Evolutionary conservation across 2,888 invertebrate species (phyloP), one percentile per base, ranked within the genome.

Genomic region (Ectobius pallidus): DNA sequence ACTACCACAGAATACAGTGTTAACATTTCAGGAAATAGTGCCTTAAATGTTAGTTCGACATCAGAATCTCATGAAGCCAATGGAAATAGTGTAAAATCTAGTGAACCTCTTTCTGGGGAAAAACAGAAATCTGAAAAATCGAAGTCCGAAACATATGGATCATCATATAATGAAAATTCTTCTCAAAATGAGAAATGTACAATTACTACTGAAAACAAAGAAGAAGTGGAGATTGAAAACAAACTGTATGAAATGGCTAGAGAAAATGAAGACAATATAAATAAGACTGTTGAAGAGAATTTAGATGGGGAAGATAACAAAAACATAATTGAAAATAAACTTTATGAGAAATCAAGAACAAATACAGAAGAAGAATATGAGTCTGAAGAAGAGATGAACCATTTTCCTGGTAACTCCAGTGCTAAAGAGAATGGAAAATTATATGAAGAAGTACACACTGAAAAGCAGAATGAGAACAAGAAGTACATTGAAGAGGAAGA

Each of bases 181-280:
- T n/a, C n/a, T 14, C 27, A 58, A 32, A 58, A 58, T 3, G n/a
- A 58, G 27, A 58, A 25, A 30, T 7, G n/a, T 58, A n/a, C 30
- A 3, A 25, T 1, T 58, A 30, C 16, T 25, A 25, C 30, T 14
- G 58, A 58, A 58, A 14, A 6, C 27, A n/a, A 58, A 30, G 58
- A 2, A 27, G 46, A 30, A 16, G 25, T 65, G 16, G 3, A 27
- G 2, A 22, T 71, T 34, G 65, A 71, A 46, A 70, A 70, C n/a
- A 62, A 61, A 62, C n/a, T 62, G 6, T 70, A 67, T 27, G 42
- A 72, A 46, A 65, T 65, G 42, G 42, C 20, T n/a, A 55, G 55
- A 67, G 25, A 32, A n/a, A 39, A 58, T 27, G 44, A 42, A 1
- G 27, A 65, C 27, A 27, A 18, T 30, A 4, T 25, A 49, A 30